Conservation (phyloP, 2,888 invertebrate genomes). For the Melieria crassipennis region DNA sequence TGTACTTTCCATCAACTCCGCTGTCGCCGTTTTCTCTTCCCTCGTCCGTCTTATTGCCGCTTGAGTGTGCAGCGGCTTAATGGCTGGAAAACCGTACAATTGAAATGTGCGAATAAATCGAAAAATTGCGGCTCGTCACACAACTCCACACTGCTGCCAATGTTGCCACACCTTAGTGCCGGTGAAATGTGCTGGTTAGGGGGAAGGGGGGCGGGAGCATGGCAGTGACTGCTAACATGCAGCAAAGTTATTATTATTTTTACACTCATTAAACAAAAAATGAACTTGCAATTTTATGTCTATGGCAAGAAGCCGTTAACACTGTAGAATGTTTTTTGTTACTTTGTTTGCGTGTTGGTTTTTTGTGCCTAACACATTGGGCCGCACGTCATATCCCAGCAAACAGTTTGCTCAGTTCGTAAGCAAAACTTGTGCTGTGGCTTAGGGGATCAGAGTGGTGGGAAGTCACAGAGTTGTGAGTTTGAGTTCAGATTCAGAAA, state of each 20-base stretch:
- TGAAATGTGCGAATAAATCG: background rate
- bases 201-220: background rate
- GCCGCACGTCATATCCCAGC: too few relatives aligned
- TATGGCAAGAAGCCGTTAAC: background rate
- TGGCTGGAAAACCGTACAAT: background rate
- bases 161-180: background rate
- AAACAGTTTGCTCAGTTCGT: too few relatives aligned
- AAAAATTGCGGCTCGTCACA: too few relatives aligned
- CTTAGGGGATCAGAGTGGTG: too few relatives aligned
- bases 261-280: conserved; percentile 51
- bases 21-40: background rate
- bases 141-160: background rate
- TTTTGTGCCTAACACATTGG: too few relatives aligned
- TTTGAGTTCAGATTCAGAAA: too few relatives aligned
- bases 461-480: too few relatives aligned
- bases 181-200: background rate
- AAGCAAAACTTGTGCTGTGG: too few relatives aligned
- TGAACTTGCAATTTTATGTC: conserved; percentile 47
- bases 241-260: conserved; percentile 37
- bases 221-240: too few relatives aligned
- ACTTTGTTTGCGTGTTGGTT: too few relatives aligned
- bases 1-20: background rate
- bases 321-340: background rate
- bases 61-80: background rate
- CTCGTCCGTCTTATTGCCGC: background rate